Percentiles rank a stretch among this genome's conserved stretches.
phyloP scores from a whole-genome alignment of 2,113 vertebrate genomes.

The Nerophis ophidion region DNA sequence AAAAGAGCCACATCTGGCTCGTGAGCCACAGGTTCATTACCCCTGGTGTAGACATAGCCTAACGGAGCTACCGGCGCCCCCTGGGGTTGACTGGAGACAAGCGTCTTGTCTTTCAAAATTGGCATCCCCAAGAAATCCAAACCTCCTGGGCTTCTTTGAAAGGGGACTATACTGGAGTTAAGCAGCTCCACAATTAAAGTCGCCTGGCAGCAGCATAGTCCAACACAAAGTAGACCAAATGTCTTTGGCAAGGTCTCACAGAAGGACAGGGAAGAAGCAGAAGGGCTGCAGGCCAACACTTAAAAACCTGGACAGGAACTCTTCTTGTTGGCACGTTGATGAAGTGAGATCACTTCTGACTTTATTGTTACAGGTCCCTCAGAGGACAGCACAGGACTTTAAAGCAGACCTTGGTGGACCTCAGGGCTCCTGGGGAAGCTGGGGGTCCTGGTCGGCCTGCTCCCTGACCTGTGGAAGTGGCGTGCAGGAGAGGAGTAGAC shows the following conservation, averaged over 20 bases:
- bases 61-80: no score
- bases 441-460: slow-evolving; percentile 89
- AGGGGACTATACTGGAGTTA: slow-evolving; percentile 40
- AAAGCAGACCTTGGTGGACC: slow-evolving; percentile 50
- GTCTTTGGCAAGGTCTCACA: slow-evolving; percentile 37
- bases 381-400: slow-evolving; percentile 71
- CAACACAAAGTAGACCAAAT: slow-evolving; percentile 42
- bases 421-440: slow-evolving; percentile 81
- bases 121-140: slow-evolving; percentile 47
- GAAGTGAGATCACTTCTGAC: slow-evolving; percentile 43
- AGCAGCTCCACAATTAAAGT: slow-evolving; percentile 43
- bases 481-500: slow-evolving; percentile 83
- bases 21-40: no score
- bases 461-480: slow-evolving; percentile 85
- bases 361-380: slow-evolving; percentile 73
- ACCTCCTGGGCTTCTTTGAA: slow-evolving; percentile 45
- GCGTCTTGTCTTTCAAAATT: slow-evolving; percentile 42
- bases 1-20: no score
- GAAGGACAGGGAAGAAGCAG: slow-evolving; percentile 27
- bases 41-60: no score
- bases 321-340: slow-evolving; percentile 47
- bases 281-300: slow-evolving; percentile 49
- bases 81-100: slow-evolving; percentile 44
- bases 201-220: slow-evolving; percentile 39
- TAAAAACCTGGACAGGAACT: slow-evolving; percentile 41